Evolutionary conservation across 2,797 vertebrate genomes (phyloP), one percentile per base, ranked within the genome.

Genomic region (Melanotaenia parkinsoni): DNA sequence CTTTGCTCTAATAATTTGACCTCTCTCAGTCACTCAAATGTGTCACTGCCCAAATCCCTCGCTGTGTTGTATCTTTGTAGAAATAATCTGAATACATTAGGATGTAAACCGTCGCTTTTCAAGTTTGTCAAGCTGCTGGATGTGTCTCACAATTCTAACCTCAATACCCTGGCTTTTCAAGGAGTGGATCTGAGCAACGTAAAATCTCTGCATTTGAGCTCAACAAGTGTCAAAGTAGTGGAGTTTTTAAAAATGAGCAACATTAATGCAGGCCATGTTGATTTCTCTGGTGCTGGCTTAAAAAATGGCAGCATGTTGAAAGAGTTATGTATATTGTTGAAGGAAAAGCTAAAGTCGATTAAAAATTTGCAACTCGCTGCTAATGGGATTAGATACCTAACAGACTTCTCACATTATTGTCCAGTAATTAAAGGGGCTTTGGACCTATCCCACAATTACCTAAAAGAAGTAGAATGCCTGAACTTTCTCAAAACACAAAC

Each of bases 271-370:
- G 3, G 57, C 37, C 37, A 79, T 0, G 62, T 95, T 20, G 92
- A 95, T 80, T 95, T 94, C 67, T 92, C 94, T 35, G 92, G 79
- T 33, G 90, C 88, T 37, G 68, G 79, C 64, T 70, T 94, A n/a
- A 80, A 76, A 4, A 79, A 77, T 38, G 28, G 63, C 28, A 59
- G 7, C 11, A 20, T 53, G 40, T 24, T 87, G 12, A 58, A 1
- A 0, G 32, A 82, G 26, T 70, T 95, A 2, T 95, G 95, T 70
- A 60, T 0, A 38, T 6, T 74, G 18, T 70, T 95, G n/a, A 80
- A 35, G 9, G 70, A 0, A 70, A 89, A 64, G 26, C 32, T 63
- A 9, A 77, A 58, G 30, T 0, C 0, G 16, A 76, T 93, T 1
- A 43, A 30, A 51, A 66, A 76, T 0, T 11, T 95, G 47, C 0